Evolutionary conservation across 2,113 vertebrate species (phyloP), one percentile per base, ranked within the genome.

Genomic region (Protobothrops mucrosquamatus): DNA sequence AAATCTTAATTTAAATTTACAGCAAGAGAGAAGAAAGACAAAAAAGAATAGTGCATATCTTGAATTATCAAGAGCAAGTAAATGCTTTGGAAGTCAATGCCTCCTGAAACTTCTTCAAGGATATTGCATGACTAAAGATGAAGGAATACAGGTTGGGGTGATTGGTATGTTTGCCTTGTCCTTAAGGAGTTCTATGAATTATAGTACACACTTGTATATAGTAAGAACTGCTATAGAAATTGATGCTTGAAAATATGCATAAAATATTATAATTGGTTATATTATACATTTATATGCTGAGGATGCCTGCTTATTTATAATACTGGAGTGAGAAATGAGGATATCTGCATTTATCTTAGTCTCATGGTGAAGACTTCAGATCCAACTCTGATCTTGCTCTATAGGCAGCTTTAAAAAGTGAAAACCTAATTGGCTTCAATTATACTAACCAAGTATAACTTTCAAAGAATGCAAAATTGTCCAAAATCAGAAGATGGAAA

Each of bases 91-190:
- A 88, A 97, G 91, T 43, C 91, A 95, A 1, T 95, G 96, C 90
- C 98, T 99, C 89, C 92, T 98, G 92, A 98, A 98, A 91, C 95
- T 98, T 48, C 98, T 99, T 29, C 92, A 93, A 5, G 94, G 95
- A 34, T 95, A 98, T 0, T 96, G 96, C 85, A 95, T 91, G 6
- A 95, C 93, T 23, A 96, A 10, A 0, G 93, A 97, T 46, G 97
- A 96, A 91, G 88, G 96, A 51, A 98, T 99, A 93, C 98, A 97
- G 92, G 98, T 99, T 94, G 99, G 98, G 0, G 89, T 99, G 10
- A 97, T 99, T 86, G 99, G 99, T 99, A 96, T 98, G 97, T 95
- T 3, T 39, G 6, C 14, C 86, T 95, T 46, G 23, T 18, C 81
- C 1, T 85, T 43, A 52, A 39, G 20, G 4, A 54, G 8, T 46